These are phyloP conservation scores for Eptesicus fuscus DNA, from an alignment of 2,113 vertebrate genomes.

Conservation along the genomic window DNA sequence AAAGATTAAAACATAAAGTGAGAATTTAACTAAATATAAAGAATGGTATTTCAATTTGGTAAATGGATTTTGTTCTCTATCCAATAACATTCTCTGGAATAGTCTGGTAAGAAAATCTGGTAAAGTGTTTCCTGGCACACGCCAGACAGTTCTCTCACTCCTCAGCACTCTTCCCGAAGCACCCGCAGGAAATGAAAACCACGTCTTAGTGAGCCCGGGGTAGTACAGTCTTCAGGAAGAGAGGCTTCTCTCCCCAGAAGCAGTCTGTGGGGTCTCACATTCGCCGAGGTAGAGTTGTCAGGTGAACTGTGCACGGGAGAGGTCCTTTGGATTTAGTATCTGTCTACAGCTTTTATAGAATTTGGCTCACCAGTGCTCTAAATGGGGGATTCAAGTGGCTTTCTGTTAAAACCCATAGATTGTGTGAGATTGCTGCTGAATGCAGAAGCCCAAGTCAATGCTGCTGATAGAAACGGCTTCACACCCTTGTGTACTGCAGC, in stretches of 20 bases:
- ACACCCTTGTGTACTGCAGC: constrained; percentile 93
- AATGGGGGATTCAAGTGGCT: constrained; percentile 2
- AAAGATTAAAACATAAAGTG: background rate
- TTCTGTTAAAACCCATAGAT: constrained; percentile 82
- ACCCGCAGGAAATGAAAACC: background rate
- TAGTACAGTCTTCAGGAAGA: background rate
- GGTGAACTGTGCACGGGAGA: background rate
- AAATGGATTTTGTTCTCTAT: background rate
- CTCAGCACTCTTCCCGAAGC: background rate
- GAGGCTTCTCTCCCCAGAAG: background rate
- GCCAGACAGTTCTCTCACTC: background rate
- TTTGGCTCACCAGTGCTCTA: background rate
- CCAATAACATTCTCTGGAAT: background rate
- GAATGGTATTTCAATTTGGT: background rate
- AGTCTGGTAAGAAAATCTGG: background rate
- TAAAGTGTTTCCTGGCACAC: background rate
- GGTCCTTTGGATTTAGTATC: background rate
- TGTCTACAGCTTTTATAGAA: background rate
- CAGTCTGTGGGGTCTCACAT: background rate
- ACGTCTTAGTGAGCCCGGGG: background rate
- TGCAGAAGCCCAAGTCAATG: constrained; percentile 89
- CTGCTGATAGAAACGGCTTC: constrained; percentile 91
- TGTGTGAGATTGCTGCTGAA: constrained; percentile 97
- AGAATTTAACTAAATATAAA: background rate
- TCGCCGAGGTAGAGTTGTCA: background rate